Conservation (phyloP, 2,888 invertebrate species). For the Synanthedon andrenaeformis region DNA sequence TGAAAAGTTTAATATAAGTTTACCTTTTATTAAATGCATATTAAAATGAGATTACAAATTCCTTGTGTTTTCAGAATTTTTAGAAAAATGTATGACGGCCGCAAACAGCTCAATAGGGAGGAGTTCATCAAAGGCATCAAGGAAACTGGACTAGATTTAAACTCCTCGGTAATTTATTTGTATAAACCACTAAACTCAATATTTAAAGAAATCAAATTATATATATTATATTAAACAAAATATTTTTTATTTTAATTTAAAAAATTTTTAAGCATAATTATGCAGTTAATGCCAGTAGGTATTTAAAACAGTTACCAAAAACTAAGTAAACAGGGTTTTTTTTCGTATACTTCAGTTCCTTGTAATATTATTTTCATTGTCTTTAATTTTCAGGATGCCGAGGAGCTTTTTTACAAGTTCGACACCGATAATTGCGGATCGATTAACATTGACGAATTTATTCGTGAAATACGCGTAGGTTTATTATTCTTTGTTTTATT, state of each 20-base stretch:
- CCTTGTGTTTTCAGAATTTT: slow-evolving; percentile 73
- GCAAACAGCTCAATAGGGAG: slow-evolving; percentile 80
- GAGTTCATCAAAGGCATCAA: slow-evolving; percentile 85
- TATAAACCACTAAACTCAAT: slow-evolving; percentile 10
- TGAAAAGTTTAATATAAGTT: no score
- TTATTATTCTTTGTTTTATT: not conserved
- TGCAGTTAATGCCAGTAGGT: no score
- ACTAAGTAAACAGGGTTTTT: no score
- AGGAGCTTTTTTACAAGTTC: slow-evolving; percentile 77
- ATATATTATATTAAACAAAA: no score
- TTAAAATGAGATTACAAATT: not conserved
- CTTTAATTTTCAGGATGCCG: slow-evolving; percentile 61
- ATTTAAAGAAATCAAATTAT: no score
- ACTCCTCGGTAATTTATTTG: slow-evolving; percentile 42
- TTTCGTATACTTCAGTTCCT: no score
- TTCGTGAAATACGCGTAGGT: slow-evolving; percentile 83
- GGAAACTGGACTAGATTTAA: slow-evolving; percentile 80
- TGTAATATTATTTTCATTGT: no score
- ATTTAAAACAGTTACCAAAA: no score
- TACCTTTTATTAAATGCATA: not conserved
- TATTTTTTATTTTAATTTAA: no score
- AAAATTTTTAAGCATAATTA: no score
- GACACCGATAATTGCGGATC: slow-evolving; percentile 88
- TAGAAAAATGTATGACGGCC: slow-evolving; percentile 92
- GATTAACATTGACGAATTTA: slow-evolving; percentile 90